Evolutionary conservation across 1,140 invertebrate genomes (phyloP).

Genomic region (Drosophila burlai): DNA sequence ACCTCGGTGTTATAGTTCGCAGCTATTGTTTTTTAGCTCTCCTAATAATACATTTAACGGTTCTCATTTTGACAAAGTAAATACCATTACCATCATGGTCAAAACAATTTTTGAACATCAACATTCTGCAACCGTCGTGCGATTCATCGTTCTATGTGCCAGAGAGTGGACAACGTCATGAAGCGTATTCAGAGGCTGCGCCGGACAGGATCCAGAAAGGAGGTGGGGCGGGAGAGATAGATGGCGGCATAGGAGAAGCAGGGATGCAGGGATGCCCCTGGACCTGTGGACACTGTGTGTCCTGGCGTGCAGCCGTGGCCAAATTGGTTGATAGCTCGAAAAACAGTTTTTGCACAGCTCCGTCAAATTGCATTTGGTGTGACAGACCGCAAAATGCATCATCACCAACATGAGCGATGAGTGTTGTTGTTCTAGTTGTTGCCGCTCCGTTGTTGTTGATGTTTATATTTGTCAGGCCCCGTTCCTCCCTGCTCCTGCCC

Average conservation of each 20-base stretch:
- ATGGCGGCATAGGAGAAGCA: conserved; percentile 4
- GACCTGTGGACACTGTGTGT: conserved; percentile 48
- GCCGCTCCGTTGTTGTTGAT: conserved; percentile 61
- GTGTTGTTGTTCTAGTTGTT: conserved; percentile 65
- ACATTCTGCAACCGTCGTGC: background rate
- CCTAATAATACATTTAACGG: background rate
- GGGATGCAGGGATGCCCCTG: background rate
- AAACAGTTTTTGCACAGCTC: conserved; percentile 84
- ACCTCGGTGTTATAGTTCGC: background rate
- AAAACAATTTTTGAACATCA: background rate
- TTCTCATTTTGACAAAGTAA: background rate
- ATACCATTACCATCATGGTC: background rate
- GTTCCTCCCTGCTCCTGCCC: background rate
- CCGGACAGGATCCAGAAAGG: conserved; percentile 7
- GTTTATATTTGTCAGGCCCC: conserved; percentile 77
- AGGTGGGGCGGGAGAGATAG: background rate
- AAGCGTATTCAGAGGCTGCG: conserved; percentile 67
- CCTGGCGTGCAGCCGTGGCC: conserved; percentile 77
- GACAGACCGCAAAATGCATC: conserved; percentile 85
- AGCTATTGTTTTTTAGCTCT: background rate
- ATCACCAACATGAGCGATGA: conserved; percentile 85
- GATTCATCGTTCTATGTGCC: conserved; percentile 2
- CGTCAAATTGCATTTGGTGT: conserved; percentile 84
- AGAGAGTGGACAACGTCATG: conserved; percentile 43
- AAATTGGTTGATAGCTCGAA: conserved; percentile 85